Percentiles rank a stretch among this genome's conserved stretches.
Evolutionary conservation across 1,140 invertebrate genomes (phyloP).

Genomic region (Meloidogyne exigua): DNA sequence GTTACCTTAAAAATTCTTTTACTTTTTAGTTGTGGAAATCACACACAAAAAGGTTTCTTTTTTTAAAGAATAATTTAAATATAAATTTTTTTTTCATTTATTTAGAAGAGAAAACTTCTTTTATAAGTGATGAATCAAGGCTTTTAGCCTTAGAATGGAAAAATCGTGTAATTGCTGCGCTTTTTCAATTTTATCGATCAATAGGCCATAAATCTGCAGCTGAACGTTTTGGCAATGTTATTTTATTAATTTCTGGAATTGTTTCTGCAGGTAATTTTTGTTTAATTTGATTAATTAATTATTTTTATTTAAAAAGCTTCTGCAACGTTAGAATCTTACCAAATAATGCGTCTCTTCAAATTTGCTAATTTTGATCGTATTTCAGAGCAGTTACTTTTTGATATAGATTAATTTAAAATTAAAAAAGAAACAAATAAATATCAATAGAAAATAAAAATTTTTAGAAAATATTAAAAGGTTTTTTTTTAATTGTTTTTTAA

Average conservation of each 20-base stretch:
- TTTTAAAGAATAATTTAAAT: too few species aligned
- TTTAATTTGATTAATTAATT: not conserved
- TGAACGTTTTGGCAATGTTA: conserved; percentile 58
- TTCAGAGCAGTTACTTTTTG: conserved; percentile 57
- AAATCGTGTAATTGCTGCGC: conserved; percentile 47
- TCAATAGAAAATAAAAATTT: not conserved
- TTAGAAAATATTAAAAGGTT: not conserved
- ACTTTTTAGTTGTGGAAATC: conserved; percentile 57
- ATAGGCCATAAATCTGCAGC: conserved; percentile 16
- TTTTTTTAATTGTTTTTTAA: too few species aligned
- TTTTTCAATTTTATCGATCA: conserved; percentile 55
- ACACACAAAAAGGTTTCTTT: conserved; percentile 39
- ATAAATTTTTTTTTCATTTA: conserved; percentile 7
- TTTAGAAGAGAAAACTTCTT: conserved; percentile 36
- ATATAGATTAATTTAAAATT: not conserved
- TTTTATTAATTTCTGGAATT: conserved; percentile 59
- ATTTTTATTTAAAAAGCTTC: conserved; percentile 34
- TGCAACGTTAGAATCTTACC: conserved; percentile 59
- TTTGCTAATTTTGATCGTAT: conserved; percentile 60
- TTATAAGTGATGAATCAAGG: conserved; percentile 47
- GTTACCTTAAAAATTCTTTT: conserved; percentile 62
- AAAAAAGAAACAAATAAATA: not conserved
- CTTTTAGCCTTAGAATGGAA: conserved; percentile 47
- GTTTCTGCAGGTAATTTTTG: conserved; percentile 46
- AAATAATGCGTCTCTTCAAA: conserved; percentile 63